Base-by-base conservation (phyloP, 2,888 invertebrate genomes). In the Hemithea aestivaria region DNA sequence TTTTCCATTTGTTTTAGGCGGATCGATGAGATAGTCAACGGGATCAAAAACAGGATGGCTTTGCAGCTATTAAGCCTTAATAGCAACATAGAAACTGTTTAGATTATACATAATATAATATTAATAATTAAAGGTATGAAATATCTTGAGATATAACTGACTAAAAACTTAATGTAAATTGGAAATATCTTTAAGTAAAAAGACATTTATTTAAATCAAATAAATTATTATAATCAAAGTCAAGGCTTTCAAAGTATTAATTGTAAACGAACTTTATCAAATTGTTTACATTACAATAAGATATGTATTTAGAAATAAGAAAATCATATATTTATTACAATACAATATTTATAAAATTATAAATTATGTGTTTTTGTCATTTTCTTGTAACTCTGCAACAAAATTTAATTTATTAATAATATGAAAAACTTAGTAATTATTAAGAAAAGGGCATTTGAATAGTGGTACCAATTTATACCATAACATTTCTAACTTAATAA, bases 51-150 rank as follows among this genome's bases (percentile, higher is more conserved):
- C 20, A 80, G 89, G 45, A 93, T 93, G 93, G 89, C 89, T 56
- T 80, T 93, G 21, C 93, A 93, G 63, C 72, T 93, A 30, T 81
- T 90, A 38, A 92, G 92, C 66, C 89, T 93, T 30, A 85, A 87
- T 51, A 78, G 81, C 48, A 75, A 78, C 43, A 68, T 82, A 64
- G 82, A 84, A 65, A 82, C 75, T 51, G 72, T 85, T 34, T 84
- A 67, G 62, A 30, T 36, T 16, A 21, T 1, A 10, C 6, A 6
- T n/a, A n/a, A n/a, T 29, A 7, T 35, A 33, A 24, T 25, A 28
- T 8, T n/a, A n/a, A n/a, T n/a, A n/a, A n/a, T n/a, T n/a, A n/a
- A n/a, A n/a, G n/a, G n/a, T n/a, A n/a, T n/a, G n/a, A n/a, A n/a
- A n/a, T n/a, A n/a, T n/a, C n/a, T n/a, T n/a, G n/a, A n/a, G n/a